Conservation (phyloP, 2,113 vertebrate species). For the Catharus bicknelli region DNA sequence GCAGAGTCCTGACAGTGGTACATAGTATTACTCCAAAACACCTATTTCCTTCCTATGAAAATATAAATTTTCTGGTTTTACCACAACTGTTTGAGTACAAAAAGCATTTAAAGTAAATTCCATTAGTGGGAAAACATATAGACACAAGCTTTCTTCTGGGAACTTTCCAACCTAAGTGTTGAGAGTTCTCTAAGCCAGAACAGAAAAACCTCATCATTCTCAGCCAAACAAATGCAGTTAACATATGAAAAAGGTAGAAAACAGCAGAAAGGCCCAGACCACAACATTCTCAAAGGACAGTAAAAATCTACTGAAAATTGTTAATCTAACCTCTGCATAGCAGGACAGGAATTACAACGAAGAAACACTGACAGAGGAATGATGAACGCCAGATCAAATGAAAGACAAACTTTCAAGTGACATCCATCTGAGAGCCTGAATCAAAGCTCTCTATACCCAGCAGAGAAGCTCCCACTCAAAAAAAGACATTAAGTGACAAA, state of each 20-base stretch:
- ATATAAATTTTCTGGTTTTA: neutral
- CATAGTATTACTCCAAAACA: neutral
- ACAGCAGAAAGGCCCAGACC: neutral
- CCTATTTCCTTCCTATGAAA: neutral
- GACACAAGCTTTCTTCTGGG: neutral
- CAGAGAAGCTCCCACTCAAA: neutral
- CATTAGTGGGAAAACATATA: neutral
- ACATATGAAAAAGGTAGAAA: neutral
- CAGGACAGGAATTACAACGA: neutral
- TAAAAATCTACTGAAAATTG: neutral
- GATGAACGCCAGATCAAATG: fast-evolving
- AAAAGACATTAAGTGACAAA: neutral
- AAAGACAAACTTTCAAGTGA: neutral
- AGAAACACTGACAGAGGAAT: neutral
- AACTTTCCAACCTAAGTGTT: neutral
- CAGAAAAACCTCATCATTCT: neutral
- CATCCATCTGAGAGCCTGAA: neutral
- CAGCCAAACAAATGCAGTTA: neutral
- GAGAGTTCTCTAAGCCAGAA: neutral
- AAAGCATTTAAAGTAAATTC: neutral
- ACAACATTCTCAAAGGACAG: neutral
- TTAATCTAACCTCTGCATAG: neutral
- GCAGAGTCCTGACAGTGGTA: neutral
- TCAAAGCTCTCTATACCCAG: neutral
- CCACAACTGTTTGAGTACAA: neutral